phyloP scores from a whole-genome alignment of 2,797 vertebrate genomes.

The Emys orbicularis region DNA sequence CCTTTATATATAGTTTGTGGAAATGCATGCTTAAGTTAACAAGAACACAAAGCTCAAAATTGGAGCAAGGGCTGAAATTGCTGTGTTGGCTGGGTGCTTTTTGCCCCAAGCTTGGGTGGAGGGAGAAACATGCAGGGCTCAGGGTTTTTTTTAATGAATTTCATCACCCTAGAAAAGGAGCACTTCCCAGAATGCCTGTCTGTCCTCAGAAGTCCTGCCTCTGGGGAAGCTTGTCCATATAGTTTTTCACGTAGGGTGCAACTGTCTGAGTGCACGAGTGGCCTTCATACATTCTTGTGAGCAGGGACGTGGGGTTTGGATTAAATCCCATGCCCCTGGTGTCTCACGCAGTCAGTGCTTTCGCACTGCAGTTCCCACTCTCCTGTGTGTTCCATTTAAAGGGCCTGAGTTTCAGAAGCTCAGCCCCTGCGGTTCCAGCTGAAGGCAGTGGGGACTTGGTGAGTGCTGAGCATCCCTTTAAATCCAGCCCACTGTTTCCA shows the following conservation, averaged over 20 bases:
- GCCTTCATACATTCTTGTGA: rapidly evolving
- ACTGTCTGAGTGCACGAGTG: background rate
- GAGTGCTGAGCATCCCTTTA: rapidly evolving
- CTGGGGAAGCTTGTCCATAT: background rate
- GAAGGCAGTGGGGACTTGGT: background rate
- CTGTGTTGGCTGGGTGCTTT: constrained; percentile 36
- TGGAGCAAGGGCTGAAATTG: constrained; percentile 59
- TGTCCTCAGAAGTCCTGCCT: background rate
- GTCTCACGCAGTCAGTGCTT: background rate
- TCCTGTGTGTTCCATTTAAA: rapidly evolving
- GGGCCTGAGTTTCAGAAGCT: background rate
- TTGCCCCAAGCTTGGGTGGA: constrained; percentile 35
- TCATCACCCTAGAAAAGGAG: background rate
- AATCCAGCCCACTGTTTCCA: constrained; percentile 5
- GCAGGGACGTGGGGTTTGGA: background rate
- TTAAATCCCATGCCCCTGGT: background rate
- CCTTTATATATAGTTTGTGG: background rate
- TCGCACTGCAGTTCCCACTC: background rate
- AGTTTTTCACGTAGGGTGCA: rapidly evolving
- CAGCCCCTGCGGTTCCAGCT: background rate
- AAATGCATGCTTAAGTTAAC: background rate
- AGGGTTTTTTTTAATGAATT: constrained; percentile 24
- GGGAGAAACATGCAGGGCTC: constrained; percentile 56
- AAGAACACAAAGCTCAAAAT: background rate
- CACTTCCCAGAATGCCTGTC: background rate